Evolutionary conservation across 30 jellyfish, hydroid and myxozoan species (phyloP).

Genomic region (Clytia hemisphaerica): DNA sequence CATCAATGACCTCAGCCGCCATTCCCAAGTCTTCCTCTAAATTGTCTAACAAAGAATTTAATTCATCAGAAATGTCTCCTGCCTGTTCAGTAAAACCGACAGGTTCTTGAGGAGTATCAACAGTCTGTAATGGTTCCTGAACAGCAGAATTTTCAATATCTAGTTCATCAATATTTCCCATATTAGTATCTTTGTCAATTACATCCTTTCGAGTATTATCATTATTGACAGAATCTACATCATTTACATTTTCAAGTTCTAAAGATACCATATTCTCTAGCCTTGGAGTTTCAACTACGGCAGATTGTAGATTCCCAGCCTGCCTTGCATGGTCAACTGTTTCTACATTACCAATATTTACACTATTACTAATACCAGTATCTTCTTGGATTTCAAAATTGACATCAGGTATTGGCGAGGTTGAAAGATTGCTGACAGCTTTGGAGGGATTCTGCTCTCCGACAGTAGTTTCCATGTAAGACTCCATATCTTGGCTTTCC

Average conservation of each 20-base stretch:
- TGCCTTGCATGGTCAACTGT: background rate
- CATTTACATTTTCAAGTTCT: background rate
- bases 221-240: background rate
- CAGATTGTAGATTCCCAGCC: background rate
- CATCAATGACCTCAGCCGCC: background rate
- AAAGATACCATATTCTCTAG: background rate
- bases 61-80: background rate
- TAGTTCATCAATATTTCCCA: background rate
- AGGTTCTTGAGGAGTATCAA: background rate
- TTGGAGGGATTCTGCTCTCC: background rate
- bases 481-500: background rate
- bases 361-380: background rate
- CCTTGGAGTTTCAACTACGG: background rate
- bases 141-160: background rate
- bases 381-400: no score
- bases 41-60: background rate
- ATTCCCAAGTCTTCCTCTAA: background rate
- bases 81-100: background rate
- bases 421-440: background rate
- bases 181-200: slow-evolving; percentile 6
- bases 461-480: background rate
- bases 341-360: background rate
- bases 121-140: background rate
- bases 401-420: background rate
- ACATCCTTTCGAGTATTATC: background rate